phyloP scores from a whole-genome alignment of 2,113 vertebrate genomes.

The Butastur rufipennis region DNA sequence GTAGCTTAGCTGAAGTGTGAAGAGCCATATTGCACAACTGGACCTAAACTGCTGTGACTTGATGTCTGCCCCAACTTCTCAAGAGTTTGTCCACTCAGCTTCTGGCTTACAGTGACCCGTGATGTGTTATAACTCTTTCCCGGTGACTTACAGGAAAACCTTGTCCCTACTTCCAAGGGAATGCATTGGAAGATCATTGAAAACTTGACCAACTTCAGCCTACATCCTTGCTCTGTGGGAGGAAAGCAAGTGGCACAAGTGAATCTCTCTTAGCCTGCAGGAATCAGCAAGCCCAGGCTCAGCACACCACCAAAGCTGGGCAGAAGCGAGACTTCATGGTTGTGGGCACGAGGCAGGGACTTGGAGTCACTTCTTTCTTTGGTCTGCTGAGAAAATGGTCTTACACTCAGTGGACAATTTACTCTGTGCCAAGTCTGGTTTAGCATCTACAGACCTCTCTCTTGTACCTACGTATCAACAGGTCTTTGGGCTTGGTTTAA shows the following conservation, averaged over 20 bases:
- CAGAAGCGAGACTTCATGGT: background rate
- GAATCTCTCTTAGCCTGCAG: background rate
- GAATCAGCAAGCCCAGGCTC: background rate
- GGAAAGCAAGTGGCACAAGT: background rate
- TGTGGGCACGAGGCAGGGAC: background rate
- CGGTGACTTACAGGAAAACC: background rate
- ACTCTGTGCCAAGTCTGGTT: background rate
- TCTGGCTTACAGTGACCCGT: background rate
- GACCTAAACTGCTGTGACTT: background rate
- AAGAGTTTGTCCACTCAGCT: background rate
- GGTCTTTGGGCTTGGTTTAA: background rate
- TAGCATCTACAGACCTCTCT: background rate
- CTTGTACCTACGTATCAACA: fast-evolving
- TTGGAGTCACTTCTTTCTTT: background rate
- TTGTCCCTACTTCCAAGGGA: background rate
- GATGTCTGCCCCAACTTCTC: background rate
- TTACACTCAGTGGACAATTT: background rate
- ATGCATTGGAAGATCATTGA: background rate
- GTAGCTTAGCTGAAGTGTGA: background rate
- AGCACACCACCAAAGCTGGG: background rate
- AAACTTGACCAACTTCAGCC: background rate
- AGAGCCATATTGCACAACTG: background rate
- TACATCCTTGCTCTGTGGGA: background rate
- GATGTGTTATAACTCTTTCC: background rate
- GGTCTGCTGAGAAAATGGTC: background rate